Percentiles rank a stretch among this genome's conserved stretches.
Evolutionary conservation across 2,113 vertebrate species (phyloP).

Genomic region (Plecturocebus donacophilus): DNA sequence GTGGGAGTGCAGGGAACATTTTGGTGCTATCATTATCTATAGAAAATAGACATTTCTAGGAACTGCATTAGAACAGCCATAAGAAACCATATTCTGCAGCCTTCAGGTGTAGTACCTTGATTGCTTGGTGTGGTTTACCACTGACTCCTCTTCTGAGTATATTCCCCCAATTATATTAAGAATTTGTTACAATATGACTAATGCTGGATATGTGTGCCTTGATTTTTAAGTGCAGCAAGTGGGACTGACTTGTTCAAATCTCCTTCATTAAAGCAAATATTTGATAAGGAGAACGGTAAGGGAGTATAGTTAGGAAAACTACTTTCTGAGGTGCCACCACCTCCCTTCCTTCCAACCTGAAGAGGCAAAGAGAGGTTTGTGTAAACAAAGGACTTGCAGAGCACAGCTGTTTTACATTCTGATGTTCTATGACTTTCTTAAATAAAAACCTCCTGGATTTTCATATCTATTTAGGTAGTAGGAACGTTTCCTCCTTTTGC

Average conservation of each 20-base stretch:
- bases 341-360: neutral
- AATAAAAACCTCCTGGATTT: slow-evolving; percentile 15
- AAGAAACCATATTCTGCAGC: neutral
- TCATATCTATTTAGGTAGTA: neutral
- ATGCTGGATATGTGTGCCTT: neutral
- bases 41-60: neutral
- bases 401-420: neutral
- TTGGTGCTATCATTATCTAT: neutral
- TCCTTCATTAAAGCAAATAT: neutral
- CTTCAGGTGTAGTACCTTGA: neutral
- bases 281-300: neutral
- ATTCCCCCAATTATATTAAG: neutral
- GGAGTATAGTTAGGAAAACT: neutral
- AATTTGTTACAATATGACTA: neutral
- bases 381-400: neutral
- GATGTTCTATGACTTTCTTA: neutral
- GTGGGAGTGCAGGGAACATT: neutral
- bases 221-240: neutral
- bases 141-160: neutral
- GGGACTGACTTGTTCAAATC: neutral
- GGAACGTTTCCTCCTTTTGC: neutral
- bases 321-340: neutral
- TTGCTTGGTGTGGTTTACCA: neutral
- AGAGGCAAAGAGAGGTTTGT: neutral
- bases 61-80: neutral